These are phyloP conservation scores for Pangasius djambal DNA, from an alignment of 2,797 vertebrate species.

Conservation along the genomic window DNA sequence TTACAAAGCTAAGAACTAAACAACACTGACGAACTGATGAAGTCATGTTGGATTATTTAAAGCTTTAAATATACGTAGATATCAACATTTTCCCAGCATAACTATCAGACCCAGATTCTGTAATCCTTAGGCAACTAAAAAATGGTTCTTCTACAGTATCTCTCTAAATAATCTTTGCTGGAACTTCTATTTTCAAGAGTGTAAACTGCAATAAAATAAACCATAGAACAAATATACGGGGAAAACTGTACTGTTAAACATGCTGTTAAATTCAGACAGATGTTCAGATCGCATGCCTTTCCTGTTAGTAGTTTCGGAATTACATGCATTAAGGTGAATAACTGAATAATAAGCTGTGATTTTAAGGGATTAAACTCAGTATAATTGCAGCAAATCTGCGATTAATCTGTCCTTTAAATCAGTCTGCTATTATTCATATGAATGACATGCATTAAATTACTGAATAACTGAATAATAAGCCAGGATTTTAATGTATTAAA, in stretches of 20 bases:
- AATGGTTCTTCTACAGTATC: neutral
- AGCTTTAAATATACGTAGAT: neutral
- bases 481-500: neutral
- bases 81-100: neutral
- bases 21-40: neutral
- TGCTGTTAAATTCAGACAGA: neutral
- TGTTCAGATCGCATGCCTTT: neutral
- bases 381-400: neutral
- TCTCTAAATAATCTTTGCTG: neutral
- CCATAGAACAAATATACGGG: neutral
- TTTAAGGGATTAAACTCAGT: neutral
- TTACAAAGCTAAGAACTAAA: neutral
- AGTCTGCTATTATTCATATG: neutral
- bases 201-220: neutral
- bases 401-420: conserved; percentile 10
- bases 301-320: neutral
- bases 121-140: neutral
- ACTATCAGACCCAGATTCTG: neutral
- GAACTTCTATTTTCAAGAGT: neutral
- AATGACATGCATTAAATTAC: neutral
- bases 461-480: neutral
- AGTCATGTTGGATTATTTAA: neutral
- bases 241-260: neutral
- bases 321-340: neutral
- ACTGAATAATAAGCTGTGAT: neutral